Base-by-base conservation (phyloP, 2,888 invertebrate genomes). In the Iselma pallidipennis region DNA sequence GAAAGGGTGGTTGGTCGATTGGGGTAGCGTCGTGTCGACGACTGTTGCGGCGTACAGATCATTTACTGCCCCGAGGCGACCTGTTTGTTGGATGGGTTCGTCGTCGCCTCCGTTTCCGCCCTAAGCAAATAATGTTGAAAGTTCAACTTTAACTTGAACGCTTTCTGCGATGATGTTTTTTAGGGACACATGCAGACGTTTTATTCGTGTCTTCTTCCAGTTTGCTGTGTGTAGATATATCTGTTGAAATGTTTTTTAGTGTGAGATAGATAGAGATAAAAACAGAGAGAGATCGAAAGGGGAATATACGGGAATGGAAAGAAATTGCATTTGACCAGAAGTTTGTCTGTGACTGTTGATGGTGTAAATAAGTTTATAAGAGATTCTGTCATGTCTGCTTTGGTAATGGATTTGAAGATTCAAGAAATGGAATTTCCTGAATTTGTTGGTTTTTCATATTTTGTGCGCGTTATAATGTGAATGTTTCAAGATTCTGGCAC, bases 51-150 rank as follows among this genome's bases (percentile, higher is more conserved):
- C 45, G 48, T 61, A 49, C 59, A 53, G 59, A 63, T 66, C 66
- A 63, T 66, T 66, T 66, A 59, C 59, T 63, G 61, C 51, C 66
- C 65, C 55, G 49, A 49, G 56, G 66, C 66, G 66, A 66, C 62
- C 65, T 65, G 66, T 67, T 64, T 61, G 66, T 66, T 57, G 25
- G 57, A 63, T 53, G 57, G 60, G 60, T 42, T 59, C 54, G 63
- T 63, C 59, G 59, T 63, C 63, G 57, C 59, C 63, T 59, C 49
- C 26, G 60, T 64, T 60, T 54, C 60, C 60, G 60, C 64, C 55
- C 60, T 51, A 55, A 60, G 64, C 64, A 52, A 64, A 64, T 64
- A 64, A 60, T 55, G 42, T 52, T 51, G 37, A 60, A 53, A 49
- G 37, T 56, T 57, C 56, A 52, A 59, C 63, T 63, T 59, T 51